Percentiles rank a stretch among this genome's conserved stretches.
phyloP scores from a whole-genome alignment of 1,140 invertebrate genomes.

The Drosophila pruinosa region DNA sequence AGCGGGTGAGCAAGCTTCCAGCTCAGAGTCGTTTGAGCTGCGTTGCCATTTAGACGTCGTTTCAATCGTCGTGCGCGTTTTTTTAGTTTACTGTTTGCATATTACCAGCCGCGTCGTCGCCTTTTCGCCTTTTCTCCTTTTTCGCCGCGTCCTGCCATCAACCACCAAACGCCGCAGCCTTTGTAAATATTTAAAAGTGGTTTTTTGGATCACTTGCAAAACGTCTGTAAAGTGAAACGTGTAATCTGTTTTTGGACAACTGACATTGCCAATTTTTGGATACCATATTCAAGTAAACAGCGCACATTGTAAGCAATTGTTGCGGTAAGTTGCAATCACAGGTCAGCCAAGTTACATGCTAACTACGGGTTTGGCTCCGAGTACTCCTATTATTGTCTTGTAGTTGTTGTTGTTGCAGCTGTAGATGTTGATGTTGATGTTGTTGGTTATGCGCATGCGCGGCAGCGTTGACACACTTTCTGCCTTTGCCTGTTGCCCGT shows the following conservation, averaged over 20 bases:
- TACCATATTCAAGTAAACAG: conserved; percentile 34
- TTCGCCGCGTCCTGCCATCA: conserved; percentile 55
- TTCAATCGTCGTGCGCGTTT: conserved; percentile 19
- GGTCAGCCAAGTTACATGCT: conserved; percentile 11
- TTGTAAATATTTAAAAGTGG: background rate
- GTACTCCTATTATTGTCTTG: conserved; percentile 9
- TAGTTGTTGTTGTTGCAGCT: conserved; percentile 2
- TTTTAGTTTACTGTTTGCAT: background rate
- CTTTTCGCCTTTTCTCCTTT: background rate
- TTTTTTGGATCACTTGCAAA: conserved; percentile 45
- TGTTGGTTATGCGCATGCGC: conserved; percentile 64
- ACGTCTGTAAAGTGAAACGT: conserved; percentile 58
- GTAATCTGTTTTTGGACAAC: conserved; percentile 45
- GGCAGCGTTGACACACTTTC: conserved; percentile 75
- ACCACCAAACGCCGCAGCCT: background rate
- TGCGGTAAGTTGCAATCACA: conserved; percentile 65
- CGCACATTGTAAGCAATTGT: conserved; percentile 38
- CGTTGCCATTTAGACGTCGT: conserved; percentile 66
- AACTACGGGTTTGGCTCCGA: background rate
- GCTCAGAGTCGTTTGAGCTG: conserved; percentile 65
- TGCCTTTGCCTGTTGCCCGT: conserved; percentile 41
- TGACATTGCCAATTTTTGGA: conserved; percentile 27
- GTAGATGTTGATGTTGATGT: conserved; percentile 32
- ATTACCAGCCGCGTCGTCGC: background rate
- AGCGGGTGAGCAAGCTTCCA: conserved; percentile 49